Conservation (phyloP, 2,888 invertebrate genomes). For the Hydriomena furcata region DNA sequence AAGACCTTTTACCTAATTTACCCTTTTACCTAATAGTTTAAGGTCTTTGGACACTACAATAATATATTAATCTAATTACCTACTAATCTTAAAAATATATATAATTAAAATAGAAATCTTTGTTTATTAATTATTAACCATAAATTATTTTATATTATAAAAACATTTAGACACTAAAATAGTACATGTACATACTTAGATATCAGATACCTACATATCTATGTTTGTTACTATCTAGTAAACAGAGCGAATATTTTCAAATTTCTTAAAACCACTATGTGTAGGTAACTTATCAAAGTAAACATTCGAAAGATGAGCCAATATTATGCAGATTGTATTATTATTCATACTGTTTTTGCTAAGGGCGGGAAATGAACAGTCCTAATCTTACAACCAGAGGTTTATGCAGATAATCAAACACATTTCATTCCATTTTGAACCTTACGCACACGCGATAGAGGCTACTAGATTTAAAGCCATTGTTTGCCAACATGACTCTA, state of each 20-base stretch:
- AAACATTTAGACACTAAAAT: no score
- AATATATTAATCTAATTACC: no score
- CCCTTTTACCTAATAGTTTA: no score
- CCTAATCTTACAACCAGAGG: constrained; percentile 66
- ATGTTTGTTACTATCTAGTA: constrained; percentile 17
- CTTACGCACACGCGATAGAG: background rate
- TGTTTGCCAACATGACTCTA: background rate
- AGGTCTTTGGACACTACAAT: no score
- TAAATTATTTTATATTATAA: no score
- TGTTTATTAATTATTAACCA: no score
- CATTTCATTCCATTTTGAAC: constrained; percentile 7
- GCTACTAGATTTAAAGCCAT: background rate
- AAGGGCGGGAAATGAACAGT: constrained; percentile 66
- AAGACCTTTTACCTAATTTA: no score
- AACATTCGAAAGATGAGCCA: constrained; percentile 68
- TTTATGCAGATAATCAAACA: constrained; percentile 42
- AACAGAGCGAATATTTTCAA: constrained; percentile 26
- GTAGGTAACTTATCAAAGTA: constrained; percentile 67
- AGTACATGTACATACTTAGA: no score
- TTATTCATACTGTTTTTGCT: constrained; percentile 82
- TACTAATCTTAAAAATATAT: no score
- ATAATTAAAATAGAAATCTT: no score
- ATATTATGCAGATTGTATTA: constrained; percentile 81
- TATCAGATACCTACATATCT: no score
- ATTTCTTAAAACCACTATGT: constrained; percentile 55